Percentiles rank a stretch among this genome's conserved stretches.
These are phyloP conservation scores for Myotis davidii DNA, from an alignment of 2,113 vertebrate genomes.

Conservation along the genomic window DNA sequence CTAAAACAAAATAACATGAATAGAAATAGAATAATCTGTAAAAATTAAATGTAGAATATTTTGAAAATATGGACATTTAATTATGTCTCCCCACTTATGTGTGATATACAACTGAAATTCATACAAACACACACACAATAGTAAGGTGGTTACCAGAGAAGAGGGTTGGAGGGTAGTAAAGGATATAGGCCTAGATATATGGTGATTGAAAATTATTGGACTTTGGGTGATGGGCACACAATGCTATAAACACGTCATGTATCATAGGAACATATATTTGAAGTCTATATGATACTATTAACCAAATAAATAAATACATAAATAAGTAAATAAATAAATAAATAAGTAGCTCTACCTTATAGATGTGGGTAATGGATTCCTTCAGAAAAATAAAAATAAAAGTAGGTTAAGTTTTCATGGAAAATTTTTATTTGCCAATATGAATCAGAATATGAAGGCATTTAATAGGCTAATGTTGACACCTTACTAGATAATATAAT, in stretches of 20 bases:
- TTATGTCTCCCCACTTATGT: not conserved
- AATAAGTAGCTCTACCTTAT: slow-evolving; percentile 14
- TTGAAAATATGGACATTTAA: not conserved
- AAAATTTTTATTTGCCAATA: not conserved
- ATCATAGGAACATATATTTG: not conserved
- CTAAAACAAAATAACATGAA: slow-evolving; percentile 17
- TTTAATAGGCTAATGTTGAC: not conserved
- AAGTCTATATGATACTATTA: not conserved
- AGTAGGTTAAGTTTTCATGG: not conserved
- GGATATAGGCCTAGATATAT: not conserved
- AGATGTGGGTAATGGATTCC: not conserved
- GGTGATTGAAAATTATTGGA: not conserved
- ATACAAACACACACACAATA: not conserved
- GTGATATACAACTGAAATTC: not conserved
- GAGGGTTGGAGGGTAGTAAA: not conserved
- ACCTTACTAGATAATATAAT: not conserved
- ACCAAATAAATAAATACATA: not conserved
- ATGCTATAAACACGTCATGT: not conserved
- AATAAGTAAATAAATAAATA: not conserved
- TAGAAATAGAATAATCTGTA: not conserved
- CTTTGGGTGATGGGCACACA: not conserved
- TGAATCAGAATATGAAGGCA: slow-evolving; percentile 5
- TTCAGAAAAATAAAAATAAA: slow-evolving; percentile 47
- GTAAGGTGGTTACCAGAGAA: not conserved
- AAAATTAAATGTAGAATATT: not conserved